Evolutionary conservation across 2,113 vertebrate genomes (phyloP).

Genomic region (Microcebus tavaratra): DNA sequence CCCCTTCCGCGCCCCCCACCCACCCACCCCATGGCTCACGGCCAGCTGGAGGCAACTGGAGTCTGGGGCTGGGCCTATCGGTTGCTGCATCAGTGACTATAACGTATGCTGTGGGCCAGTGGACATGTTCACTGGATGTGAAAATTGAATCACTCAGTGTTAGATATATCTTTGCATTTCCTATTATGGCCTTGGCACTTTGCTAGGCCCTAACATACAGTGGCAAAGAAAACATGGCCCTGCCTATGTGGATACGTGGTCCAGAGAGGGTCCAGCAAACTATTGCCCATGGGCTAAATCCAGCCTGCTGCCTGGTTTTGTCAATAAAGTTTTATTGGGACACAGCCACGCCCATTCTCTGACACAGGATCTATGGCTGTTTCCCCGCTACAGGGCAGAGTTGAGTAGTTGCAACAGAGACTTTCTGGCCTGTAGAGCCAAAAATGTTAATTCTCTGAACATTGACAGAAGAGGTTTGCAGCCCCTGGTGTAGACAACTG

Average conservation of each 20-base stretch:
- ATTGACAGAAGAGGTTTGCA: neutral
- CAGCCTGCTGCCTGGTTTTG: neutral
- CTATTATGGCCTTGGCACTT: neutral
- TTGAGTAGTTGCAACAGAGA: neutral
- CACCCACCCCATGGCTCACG: no score
- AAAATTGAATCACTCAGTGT: neutral
- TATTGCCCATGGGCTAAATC: neutral
- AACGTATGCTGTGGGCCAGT: neutral
- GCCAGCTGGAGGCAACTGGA: neutral
- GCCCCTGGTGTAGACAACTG: neutral
- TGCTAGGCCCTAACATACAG: neutral
- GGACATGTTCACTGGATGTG: neutral
- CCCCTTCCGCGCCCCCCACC: neutral
- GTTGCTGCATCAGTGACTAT: neutral
- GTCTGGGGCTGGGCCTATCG: neutral
- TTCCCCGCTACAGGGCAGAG: neutral
- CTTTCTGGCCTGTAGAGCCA: neutral
- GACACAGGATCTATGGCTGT: neutral
- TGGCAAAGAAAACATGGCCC: neutral
- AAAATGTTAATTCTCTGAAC: neutral
- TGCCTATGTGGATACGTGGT: neutral
- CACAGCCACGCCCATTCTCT: neutral
- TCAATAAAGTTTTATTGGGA: slow-evolving; percentile 29
- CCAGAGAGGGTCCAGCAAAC: neutral
- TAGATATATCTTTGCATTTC: neutral